Base-by-base conservation (phyloP, 2,113 vertebrate genomes). In the Ovis canadensis region DNA sequence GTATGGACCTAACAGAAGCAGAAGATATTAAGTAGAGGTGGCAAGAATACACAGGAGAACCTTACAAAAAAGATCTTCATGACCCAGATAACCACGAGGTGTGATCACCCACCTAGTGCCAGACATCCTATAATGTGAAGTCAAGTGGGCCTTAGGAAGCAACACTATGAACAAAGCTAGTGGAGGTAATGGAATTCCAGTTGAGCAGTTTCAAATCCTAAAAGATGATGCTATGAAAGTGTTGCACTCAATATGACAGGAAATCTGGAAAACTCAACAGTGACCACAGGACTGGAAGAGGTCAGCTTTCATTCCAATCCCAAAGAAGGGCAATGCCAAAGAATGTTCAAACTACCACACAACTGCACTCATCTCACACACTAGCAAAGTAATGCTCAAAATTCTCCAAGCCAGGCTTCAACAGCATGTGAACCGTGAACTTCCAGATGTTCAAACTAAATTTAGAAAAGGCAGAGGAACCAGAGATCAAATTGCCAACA, bases 351-450 rank as follows among this genome's bases (percentile, higher is more conserved):
- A 71, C n/a, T 36, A 71, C 64, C 17, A 21, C n/a, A 71, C 64
- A 36, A 71, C 36, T 71, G 64, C 19, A 36, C 64, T 71, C 64
- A 71, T 71, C 19, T 71, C 64, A 36, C n/a, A 36, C n/a, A 23
- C 64, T 36, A 23, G n/a, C 9, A 71, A 71, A 71, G 0, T 71
- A 71, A 71, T 23, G n/a, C n/a, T 71, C n/a, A 71, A 71, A 40
- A 12, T 36, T 40, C n/a, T 71, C n/a, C 67, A 71, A 71, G 67
- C n/a, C 67, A 71, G 67, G 4, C 67, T 71, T 71, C 19, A 71
- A 6, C 0, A 67, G 2, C 0, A 36, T 0, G 0, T 71, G 19
- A 71, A 71, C 19, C 8, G 0, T 71, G 19, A 71, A 71, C n/a
- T 36, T 36, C 64, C n/a, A 71, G 17, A 71, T 71, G 64, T 36